These are phyloP conservation scores for Cremastinae sp. DNA, from an alignment of 2,888 invertebrate species.

Conservation along the genomic window DNA sequence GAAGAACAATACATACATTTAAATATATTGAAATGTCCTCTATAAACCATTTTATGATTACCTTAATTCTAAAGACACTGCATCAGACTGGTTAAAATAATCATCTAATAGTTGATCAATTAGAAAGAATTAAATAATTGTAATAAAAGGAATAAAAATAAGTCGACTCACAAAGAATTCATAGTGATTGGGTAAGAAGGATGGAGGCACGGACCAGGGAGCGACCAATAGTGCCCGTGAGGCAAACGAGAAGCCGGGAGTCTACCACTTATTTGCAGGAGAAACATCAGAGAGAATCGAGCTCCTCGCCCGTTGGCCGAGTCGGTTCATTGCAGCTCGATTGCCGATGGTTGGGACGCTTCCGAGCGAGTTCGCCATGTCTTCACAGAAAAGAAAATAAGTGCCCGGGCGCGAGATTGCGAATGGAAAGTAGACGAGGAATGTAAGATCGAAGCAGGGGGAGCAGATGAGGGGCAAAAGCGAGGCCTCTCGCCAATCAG, in stretches of 20 bases:
- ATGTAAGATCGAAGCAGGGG: slow-evolving; percentile 64
- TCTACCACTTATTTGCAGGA: slow-evolving; percentile 78
- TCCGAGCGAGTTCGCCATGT: slow-evolving; percentile 39
- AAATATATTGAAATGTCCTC: too few species aligned
- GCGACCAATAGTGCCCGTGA: slow-evolving; percentile 76
- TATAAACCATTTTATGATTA: too few species aligned
- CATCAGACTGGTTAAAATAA: too few species aligned
- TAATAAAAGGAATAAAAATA: too few species aligned
- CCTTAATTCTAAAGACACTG: too few species aligned
- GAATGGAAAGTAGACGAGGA: slow-evolving; percentile 66
- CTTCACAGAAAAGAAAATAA: slow-evolving; percentile 68
- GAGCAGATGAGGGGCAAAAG: slow-evolving; percentile 41
- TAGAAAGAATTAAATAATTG: too few species aligned
- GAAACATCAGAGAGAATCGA: slow-evolving; percentile 76
- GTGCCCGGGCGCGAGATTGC: slow-evolving; percentile 75
- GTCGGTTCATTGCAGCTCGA: slow-evolving; percentile 72
- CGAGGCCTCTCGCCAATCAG: slow-evolving; percentile 39
- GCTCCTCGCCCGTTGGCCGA: slow-evolving; percentile 46
- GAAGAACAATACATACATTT: too few species aligned
- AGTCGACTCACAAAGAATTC: too few species aligned
- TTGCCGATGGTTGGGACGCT: slow-evolving; percentile 66
- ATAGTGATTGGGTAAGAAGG: too few species aligned
- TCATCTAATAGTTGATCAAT: too few species aligned
- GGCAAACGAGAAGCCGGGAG: slow-evolving; percentile 75
- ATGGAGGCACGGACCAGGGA: too few species aligned